Evolutionary conservation across 2,888 invertebrate species (phyloP).

Genomic region (Antheraea yamamai): DNA sequence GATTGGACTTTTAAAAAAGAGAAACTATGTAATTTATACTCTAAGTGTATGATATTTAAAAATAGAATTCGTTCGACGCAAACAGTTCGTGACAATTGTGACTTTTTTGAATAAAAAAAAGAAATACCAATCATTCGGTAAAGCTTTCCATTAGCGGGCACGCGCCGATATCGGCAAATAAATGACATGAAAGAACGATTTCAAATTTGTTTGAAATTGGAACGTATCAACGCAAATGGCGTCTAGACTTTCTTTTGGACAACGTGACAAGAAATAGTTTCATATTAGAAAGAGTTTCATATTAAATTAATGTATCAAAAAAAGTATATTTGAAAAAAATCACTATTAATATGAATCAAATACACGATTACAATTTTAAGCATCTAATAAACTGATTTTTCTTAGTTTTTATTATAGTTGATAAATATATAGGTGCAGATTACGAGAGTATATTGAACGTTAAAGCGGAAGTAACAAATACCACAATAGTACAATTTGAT

Average conservation of each 20-base stretch:
- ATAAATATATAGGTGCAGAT: too few relatives aligned
- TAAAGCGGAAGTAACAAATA: too few relatives aligned
- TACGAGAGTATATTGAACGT: too few relatives aligned
- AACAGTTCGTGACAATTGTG: conserved; percentile 55
- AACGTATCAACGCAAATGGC: conserved; percentile 71
- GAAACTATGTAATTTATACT: conserved; percentile 5
- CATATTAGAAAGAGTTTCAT: not conserved
- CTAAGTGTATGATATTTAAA: conserved; percentile 24
- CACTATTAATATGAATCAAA: too few relatives aligned
- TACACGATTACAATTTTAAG: too few relatives aligned
- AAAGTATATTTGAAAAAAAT: too few relatives aligned
- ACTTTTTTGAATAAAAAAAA: conserved; percentile 51
- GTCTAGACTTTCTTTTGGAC: conserved; percentile 73
- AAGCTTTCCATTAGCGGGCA: conserved; percentile 79
- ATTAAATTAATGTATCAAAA: not conserved
- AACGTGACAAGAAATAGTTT: conserved; percentile 36
- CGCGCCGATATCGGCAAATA: conserved; percentile 74
- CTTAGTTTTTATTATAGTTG: too few relatives aligned
- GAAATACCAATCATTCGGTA: conserved; percentile 54
- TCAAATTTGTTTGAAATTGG: conserved; percentile 70
- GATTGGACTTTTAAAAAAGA: conserved; percentile 2
- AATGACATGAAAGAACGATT: conserved; percentile 76
- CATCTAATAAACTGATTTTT: too few relatives aligned
- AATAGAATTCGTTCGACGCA: conserved; percentile 29
- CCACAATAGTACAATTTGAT: too few relatives aligned